Evolutionary conservation across 2,113 vertebrate genomes (phyloP), one percentile per base, ranked within the genome.

Genomic region (Zosterops hypoxanthus): DNA sequence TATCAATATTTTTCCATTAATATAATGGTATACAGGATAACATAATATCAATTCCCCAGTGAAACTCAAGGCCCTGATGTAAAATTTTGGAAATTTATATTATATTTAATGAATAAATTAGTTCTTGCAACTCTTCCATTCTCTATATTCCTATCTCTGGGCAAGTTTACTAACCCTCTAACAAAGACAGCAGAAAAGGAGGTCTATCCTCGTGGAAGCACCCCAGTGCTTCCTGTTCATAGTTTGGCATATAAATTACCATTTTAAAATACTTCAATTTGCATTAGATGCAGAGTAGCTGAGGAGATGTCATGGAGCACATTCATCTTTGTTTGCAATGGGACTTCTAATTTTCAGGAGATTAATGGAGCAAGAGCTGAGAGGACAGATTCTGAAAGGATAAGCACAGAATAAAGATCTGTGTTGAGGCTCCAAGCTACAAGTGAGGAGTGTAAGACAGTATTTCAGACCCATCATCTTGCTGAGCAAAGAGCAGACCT

Each of bases 151-250:
- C 21, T 49, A 33, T 47, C 20, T 90, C 65, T 76, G 23, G 20
- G 2, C 78, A 63, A 71, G 20, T 69, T 75, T 75, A 70, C 20
- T 34, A 65, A 44, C 14, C 8, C 8, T 79, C 8, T 75, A 66
- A 70, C 20, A 75, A 21, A 64, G 47, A 33, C n/a, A 73, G 22
- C 9, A 86, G 42, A 87, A 70, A 31, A 21, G 31, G 50, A 65
- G 8, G 5, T 73, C n/a, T 83, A 14, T 78, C 18, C 31, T 0
- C 0, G 31, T 25, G 28, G 17, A 17, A 83, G 64, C 17, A 61
- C 24, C 41, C 13, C 28, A 61, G 42, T 36, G 42, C 9, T 78
- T 82, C 70, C 57, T 46, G 47, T n/a, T 78, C 53, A 39, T 36
- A 65, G 31, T 8, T 20, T 5, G 6, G 17, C 11, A 22, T 66